Conservation (phyloP, 2,797 vertebrate genomes). For the Sebastiscus albofasciatus region DNA sequence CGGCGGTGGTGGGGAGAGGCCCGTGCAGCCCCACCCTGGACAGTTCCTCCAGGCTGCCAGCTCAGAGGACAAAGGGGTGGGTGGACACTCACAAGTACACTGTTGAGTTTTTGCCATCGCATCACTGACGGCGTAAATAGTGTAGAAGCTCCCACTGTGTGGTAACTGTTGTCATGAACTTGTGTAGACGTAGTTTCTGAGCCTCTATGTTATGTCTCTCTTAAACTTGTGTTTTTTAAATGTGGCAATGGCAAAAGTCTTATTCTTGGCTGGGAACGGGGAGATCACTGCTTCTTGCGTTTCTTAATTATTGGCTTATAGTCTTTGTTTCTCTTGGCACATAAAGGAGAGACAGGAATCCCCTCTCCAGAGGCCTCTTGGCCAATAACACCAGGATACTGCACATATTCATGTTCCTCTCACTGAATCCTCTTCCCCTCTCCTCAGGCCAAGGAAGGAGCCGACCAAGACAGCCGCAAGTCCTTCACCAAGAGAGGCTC, state of each 20-base stretch:
- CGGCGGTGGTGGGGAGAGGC: conserved; percentile 84
- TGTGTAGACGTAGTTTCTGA: not conserved
- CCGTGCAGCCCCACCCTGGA: conserved; percentile 86
- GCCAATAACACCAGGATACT: conserved; percentile 26
- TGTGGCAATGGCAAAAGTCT: not conserved
- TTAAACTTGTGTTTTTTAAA: conserved; percentile 19
- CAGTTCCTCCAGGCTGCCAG: conserved; percentile 82
- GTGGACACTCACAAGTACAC: conserved; percentile 47
- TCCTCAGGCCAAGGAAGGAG: conserved; percentile 83
- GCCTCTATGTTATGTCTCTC: not conserved
- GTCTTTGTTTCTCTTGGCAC: conserved; percentile 64
- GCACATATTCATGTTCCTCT: conserved; percentile 55
- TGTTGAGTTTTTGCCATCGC: conserved; percentile 13
- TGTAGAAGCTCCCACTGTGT: not conserved
- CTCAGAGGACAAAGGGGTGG: conserved; percentile 87
- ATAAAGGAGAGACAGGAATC: conserved; percentile 20
- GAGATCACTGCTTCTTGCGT: conserved; percentile 37
- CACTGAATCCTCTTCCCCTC: conserved; percentile 45
- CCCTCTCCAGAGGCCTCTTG: conserved; percentile 43
- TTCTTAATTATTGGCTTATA: conserved; percentile 56
- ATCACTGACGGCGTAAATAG: conserved; percentile 6
- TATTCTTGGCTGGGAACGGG: conserved; percentile 30
- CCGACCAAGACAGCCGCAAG: conserved; percentile 89
- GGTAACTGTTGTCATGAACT: not conserved
- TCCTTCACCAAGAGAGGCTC: conserved; percentile 83